Base-by-base conservation (phyloP, 2,888 invertebrate species). In the Emmelina monodactyla region DNA sequence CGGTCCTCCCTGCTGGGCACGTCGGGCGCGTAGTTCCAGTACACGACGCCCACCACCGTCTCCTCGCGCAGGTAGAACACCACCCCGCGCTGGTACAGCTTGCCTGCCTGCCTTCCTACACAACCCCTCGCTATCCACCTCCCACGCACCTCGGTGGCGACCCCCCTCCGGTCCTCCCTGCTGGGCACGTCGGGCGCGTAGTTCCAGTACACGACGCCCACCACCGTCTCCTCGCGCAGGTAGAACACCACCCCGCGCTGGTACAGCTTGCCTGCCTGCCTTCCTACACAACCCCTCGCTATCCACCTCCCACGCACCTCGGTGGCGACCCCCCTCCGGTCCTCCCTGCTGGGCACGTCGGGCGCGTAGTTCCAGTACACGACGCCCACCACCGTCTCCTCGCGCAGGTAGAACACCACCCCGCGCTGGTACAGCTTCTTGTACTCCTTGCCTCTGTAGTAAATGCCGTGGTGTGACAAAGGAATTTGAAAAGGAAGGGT, bases 351-450 rank as follows among this genome's bases (percentile, higher is more conserved):
- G 43, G 75, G 64, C 0, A 65, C 72, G 2, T 73, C 51, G 5
- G 64, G 55, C 2, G 69, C 68, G 44, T 75, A 53, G 25, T 78
- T 78, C 78, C 78, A 78, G 44, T 76, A 72, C 11, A 64, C 47
- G 39, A 76, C 54, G 1, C 78, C 78, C 1, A 75, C 76, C 2
- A 78, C 56, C 0, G 47, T 56, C 47, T 76, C 72, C 10, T 75
- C 67, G 0, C 72, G 63, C 34, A 78, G 36, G 50, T 78, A 78
- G 55, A 70, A 75, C 51, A 78, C 39, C 28, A 78, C 40, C 0
- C 78, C 78, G 3, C 69, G 62, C 44, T 65, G 66, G 53, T 71
- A 78, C n/a, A n/a, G n/a, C n/a, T n/a, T n/a, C n/a, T n/a, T n/a
- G n/a, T n/a, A n/a, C n/a, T n/a, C n/a, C n/a, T n/a, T n/a, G n/a